Conservation (phyloP, 1,140 invertebrate species). For the Lycorma delicatula region DNA sequence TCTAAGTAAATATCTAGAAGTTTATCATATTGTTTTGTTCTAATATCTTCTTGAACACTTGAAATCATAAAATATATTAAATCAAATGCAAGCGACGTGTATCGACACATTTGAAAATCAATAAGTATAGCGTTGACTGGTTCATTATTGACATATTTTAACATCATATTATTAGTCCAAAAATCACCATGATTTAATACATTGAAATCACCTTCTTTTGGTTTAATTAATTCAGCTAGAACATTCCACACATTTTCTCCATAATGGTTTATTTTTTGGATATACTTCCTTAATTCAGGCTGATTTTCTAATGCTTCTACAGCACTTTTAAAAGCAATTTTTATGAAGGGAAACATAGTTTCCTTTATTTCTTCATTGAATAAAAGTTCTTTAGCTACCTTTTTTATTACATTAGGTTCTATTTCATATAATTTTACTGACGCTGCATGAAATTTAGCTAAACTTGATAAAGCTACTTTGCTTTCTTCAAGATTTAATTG, state of each 20-base stretch:
- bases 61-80: not conserved
- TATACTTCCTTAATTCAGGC: not conserved
- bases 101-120: constrained; percentile 3
- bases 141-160: not conserved
- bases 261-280: not conserved
- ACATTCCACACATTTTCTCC: not conserved
- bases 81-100: not conserved
- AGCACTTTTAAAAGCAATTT: too few species aligned
- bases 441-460: too few species aligned
- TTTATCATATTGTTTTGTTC: not conserved
- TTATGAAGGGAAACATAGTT: too few species aligned
- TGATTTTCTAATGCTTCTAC: not conserved
- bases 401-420: too few species aligned
- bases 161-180: not conserved
- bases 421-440: too few species aligned
- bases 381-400: too few species aligned
- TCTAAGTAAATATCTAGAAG: not conserved
- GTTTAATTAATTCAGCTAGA: not conserved
- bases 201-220: not conserved
- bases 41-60: not conserved
- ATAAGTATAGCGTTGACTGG: not conserved
- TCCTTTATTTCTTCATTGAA: too few species aligned
- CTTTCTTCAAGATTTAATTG: too few species aligned
- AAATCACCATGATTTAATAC: constrained; percentile 5
- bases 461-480: too few species aligned